Percentiles rank a stretch among this genome's conserved stretches.
phyloP scores from a whole-genome alignment of 1,140 invertebrate genomes.

The Psix sp. region DNA sequence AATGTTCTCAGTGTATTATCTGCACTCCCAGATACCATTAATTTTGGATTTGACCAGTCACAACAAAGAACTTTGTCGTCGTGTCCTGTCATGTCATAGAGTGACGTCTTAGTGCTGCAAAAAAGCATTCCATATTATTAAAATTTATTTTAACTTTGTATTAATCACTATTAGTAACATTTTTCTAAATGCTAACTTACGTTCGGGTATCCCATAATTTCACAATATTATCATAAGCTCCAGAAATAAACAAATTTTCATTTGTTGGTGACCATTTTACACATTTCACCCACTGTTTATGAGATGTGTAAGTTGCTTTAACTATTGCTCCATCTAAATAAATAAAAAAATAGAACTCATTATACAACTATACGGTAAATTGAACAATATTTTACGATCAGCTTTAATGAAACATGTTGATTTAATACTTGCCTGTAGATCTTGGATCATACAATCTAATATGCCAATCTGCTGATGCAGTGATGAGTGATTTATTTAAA shows the following conservation, averaged over 20 bases:
- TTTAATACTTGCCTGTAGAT: conserved; percentile 82
- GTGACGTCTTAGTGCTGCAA: conserved; percentile 90
- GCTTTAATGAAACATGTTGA: too few relatives aligned
- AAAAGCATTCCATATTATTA: too few relatives aligned
- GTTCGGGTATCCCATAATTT: conserved; percentile 98
- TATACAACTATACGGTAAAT: too few relatives aligned
- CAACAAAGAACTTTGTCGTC: conserved; percentile 95
- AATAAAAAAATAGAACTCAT: too few relatives aligned
- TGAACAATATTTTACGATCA: too few relatives aligned
- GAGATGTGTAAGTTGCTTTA: conserved; percentile 92
- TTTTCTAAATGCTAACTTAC: conserved; percentile 71
- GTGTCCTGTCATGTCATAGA: conserved; percentile 96
- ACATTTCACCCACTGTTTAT: conserved; percentile 93
- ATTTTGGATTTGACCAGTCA: conserved; percentile 93
- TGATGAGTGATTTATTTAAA: conserved; percentile 84
- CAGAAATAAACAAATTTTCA: conserved; percentile 93
- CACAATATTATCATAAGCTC: conserved; percentile 91
- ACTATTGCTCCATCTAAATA: conserved; percentile 74
- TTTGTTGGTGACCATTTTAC: conserved; percentile 93
- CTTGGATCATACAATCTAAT: conserved; percentile 94
- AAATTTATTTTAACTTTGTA: neutral
- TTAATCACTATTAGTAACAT: conserved; percentile 1
- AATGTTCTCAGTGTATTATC: conserved; percentile 97
- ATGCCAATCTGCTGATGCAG: conserved; percentile 93
- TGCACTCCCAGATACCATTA: conserved; percentile 93